These are phyloP conservation scores for Muntiacus reevesi DNA, from an alignment of 2,113 vertebrate species.

Conservation along the genomic window DNA sequence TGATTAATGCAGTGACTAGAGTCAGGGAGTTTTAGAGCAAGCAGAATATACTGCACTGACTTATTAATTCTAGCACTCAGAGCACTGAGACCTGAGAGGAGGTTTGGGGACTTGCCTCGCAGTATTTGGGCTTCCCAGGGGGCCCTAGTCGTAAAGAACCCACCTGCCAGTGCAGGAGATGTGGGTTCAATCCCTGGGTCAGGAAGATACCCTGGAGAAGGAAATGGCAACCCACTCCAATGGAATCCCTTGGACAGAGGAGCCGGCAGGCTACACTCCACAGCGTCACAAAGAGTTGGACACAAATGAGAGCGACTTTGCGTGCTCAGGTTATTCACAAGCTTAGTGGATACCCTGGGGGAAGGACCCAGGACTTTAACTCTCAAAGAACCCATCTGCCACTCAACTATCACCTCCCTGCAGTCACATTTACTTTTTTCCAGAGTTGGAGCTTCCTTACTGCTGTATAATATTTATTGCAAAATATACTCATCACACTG, in stretches of 20 bases:
- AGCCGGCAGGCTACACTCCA: neutral
- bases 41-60: fast-evolving
- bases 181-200: neutral
- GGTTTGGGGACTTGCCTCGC: neutral
- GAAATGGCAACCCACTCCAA: neutral
- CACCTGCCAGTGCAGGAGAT: neutral
- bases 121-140: neutral
- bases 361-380: fast-evolving
- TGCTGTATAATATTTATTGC: neutral
- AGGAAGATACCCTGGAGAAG: neutral
- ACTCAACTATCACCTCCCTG: fast-evolving
- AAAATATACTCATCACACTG: constrained; percentile 34
- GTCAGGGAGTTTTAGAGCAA: neutral
- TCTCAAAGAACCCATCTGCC: neutral
- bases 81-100: neutral
- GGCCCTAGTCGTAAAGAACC: neutral
- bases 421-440: fast-evolving
- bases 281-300: neutral
- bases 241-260: neutral
- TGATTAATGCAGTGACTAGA: neutral
- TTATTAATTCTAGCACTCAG: neutral
- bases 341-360: fast-evolving
- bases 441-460: neutral
- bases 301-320: neutral
- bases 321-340: fast-evolving